phyloP scores from a whole-genome alignment of 1,140 invertebrate genomes.

The Macrocentrus cingulum region DNA sequence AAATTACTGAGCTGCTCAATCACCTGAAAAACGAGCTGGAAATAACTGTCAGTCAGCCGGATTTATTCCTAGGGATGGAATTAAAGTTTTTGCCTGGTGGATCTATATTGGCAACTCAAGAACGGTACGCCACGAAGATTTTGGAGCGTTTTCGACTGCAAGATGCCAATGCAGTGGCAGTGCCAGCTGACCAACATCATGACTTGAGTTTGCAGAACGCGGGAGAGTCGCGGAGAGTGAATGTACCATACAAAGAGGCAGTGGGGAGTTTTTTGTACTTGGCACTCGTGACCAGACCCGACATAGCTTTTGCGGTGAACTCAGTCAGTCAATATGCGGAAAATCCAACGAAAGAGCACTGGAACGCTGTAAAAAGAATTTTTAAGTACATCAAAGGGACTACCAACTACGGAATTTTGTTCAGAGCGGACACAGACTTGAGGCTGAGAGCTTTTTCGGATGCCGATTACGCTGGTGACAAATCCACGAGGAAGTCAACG shows the following conservation, averaged over 20 bases:
- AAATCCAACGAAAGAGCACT: conserved; percentile 15
- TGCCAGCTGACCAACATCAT: conserved; percentile 28
- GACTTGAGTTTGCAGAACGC: neutral
- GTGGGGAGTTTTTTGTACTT: conserved; percentile 44
- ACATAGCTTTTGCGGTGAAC: conserved; percentile 41
- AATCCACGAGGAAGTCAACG: conserved; percentile 30
- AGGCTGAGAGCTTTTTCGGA: neutral
- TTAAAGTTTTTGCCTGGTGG: conserved; percentile 29
- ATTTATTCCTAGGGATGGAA: conserved; percentile 38
- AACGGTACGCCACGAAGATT: conserved; percentile 25
- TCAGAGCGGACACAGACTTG: neutral
- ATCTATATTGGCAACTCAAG: conserved; percentile 29
- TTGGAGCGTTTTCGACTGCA: conserved; percentile 34
- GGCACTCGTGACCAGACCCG: conserved; percentile 40
- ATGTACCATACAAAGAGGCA: conserved; percentile 35
- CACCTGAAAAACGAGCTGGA: neutral
- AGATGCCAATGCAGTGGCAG: conserved; percentile 28
- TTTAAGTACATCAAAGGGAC: conserved; percentile 26
- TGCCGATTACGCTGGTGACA: conserved; percentile 34
- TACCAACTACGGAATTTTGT: conserved; percentile 16
- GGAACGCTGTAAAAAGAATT: conserved; percentile 33
- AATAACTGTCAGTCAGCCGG: conserved; percentile 15
- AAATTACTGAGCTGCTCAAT: neutral
- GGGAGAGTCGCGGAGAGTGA: conserved; percentile 4
- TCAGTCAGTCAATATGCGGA: conserved; percentile 2